Conservation (phyloP, 2,113 vertebrate species). For the Dicrurus megarhynchus region DNA sequence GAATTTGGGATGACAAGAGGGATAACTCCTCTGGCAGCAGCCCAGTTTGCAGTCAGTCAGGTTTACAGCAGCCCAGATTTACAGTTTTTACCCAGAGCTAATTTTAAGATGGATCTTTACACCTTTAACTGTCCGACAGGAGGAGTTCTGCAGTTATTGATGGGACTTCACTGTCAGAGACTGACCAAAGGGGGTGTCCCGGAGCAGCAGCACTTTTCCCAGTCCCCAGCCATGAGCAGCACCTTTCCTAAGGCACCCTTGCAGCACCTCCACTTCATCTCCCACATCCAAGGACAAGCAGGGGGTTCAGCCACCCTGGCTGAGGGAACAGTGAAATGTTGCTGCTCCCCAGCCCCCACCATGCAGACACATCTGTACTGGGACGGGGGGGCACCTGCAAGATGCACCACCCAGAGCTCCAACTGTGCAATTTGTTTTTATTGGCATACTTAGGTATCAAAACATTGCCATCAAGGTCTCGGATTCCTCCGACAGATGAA, state of each 20-base stretch:
- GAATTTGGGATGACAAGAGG: not conserved
- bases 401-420: conserved; percentile 54
- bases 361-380: not conserved
- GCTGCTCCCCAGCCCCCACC: not conserved
- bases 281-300: not conserved
- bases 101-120: not conserved
- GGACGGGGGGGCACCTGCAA: not conserved
- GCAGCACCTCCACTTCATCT: not conserved
- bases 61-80: not conserved
- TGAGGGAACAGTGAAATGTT: too few relatives aligned
- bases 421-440: conserved; percentile 55
- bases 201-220: not conserved
- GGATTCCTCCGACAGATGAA: conserved; percentile 8
- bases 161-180: not conserved
- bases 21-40: not conserved
- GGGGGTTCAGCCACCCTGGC: not conserved
- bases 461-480: conserved; percentile 44
- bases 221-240: not conserved
- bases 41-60: not conserved
- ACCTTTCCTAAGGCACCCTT: fast-evolving
- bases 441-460: conserved; percentile 59
- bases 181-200: not conserved
- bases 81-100: not conserved
- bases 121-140: not conserved
- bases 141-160: not conserved